These are phyloP conservation scores for Oreochromis grahami DNA, from an alignment of 2,797 vertebrate genomes.

Conservation along the genomic window DNA sequence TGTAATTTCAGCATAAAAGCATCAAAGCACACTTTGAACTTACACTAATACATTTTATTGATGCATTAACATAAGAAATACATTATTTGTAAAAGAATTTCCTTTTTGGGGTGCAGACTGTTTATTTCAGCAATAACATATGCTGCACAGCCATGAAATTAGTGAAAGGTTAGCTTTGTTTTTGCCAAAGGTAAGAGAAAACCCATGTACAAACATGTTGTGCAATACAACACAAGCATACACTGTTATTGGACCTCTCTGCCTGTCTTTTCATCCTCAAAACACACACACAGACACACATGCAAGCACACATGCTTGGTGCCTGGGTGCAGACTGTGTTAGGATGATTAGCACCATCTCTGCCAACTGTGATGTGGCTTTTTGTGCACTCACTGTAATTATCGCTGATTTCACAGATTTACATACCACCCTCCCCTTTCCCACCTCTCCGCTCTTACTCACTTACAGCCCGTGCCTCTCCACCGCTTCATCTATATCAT, in stretches of 20 bases:
- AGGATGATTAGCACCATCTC: constrained; percentile 76
- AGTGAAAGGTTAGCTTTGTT: constrained; percentile 32
- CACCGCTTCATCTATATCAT: constrained; percentile 9
- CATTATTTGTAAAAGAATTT: background rate
- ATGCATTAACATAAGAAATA: constrained; percentile 3
- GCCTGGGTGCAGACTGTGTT: constrained; percentile 68
- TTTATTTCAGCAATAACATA: constrained; percentile 11
- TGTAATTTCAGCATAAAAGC: background rate
- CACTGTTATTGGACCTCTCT: constrained; percentile 5
- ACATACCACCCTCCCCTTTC: constrained; percentile 65
- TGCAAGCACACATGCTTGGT: background rate
- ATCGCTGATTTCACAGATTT: constrained; percentile 79
- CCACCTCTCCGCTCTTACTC: constrained; percentile 70
- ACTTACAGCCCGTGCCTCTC: constrained; percentile 58
- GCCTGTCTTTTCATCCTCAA: background rate
- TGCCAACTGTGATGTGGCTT: constrained; percentile 78
- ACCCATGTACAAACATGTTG: constrained; percentile 16
- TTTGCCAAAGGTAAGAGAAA: constrained; percentile 26
- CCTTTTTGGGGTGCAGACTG: background rate
- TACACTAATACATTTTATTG: constrained; percentile 16
- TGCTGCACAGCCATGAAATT: constrained; percentile 30
- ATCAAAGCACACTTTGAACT: background rate
- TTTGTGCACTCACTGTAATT: constrained; percentile 77
- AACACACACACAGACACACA: background rate
- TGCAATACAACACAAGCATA: background rate